phyloP scores from a whole-genome alignment of 2,888 invertebrate genomes.

The Diadromus collaris region DNA sequence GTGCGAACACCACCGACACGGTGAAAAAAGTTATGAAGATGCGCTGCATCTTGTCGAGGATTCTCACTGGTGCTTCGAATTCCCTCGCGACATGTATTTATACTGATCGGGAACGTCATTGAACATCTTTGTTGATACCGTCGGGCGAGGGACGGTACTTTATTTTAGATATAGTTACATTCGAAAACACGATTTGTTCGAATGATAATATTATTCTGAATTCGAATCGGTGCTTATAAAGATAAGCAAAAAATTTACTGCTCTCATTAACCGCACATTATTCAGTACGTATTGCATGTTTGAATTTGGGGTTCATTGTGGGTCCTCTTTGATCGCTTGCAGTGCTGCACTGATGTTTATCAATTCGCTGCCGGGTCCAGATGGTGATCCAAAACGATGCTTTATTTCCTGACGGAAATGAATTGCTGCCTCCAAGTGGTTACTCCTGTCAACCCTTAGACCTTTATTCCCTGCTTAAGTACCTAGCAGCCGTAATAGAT shows the following conservation, averaged over 20 bases:
- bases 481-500: too few species aligned
- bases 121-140: neutral
- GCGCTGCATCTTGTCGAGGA: constrained; percentile 19
- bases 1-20: constrained; percentile 15
- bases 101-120: neutral
- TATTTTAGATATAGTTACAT: neutral
- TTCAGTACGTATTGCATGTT: neutral
- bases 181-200: neutral
- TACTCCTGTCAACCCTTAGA: too few species aligned
- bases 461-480: too few species aligned
- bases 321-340: neutral
- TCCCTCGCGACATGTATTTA: constrained; percentile 8
- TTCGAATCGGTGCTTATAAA: neutral
- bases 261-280: neutral
- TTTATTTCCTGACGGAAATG: too few species aligned
- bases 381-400: too few species aligned
- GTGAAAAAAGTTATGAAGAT: constrained; percentile 11
- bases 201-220: neutral
- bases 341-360: neutral
- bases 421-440: too few species aligned
- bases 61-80: neutral
- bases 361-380: too few species aligned
- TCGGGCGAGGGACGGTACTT: neutral
- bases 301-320: neutral
- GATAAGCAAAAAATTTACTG: neutral